Base-by-base conservation (phyloP, 2,888 invertebrate species). In the Neelides folsomi region DNA sequence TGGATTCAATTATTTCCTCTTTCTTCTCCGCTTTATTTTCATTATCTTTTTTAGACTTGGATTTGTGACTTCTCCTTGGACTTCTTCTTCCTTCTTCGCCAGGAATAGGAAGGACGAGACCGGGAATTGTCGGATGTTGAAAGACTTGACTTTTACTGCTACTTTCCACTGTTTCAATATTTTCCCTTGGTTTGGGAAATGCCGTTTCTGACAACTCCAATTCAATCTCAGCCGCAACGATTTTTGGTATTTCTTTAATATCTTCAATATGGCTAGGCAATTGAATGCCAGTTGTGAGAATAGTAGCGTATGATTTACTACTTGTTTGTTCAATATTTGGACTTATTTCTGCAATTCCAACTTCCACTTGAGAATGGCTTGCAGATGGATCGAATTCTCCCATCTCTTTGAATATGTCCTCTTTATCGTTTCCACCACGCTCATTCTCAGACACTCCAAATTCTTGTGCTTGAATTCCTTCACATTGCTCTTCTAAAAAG, bases 1-100 rank as follows among this genome's bases (percentile, higher is more conserved):
- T 49, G 9, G 35, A 42, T 15, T 43, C 38, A 16, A 13, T 6
- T 45, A 44, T 41, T 52, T 54, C n/a, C 35, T 47, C 51, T 54
- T 54, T 5, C 52, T 51, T 50, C 49, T 55, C 51, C 44, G 61
- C 64, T 44, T 62, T 62, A 49, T 60, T 66, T 45, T 66, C 59
- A 62, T 8, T 67, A 67, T 67, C 68, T 66, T 12, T 61, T 54
- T 10, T 53, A 62, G 41, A 53, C 62, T 51, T 54, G 62, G 1
- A 42, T 35, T n/a, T 45, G 46, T 27, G 27, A 27, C 27, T 3
- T 12, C 49, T 34, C 13, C n/a, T 49, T 20, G 47, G 38, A 13
- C 38, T 38, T 19, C 53, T 45, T 54, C 57, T 48, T 50, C 27
- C n/a, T 41, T 38, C 34, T 43, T 48, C 42, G 53, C 58, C 45